A percentile compares a stretch with the other conserved stretches of the same genome.
Evolutionary conservation across 2,888 invertebrate species (phyloP).

Genomic region (Drosophila engyochracea): DNA sequence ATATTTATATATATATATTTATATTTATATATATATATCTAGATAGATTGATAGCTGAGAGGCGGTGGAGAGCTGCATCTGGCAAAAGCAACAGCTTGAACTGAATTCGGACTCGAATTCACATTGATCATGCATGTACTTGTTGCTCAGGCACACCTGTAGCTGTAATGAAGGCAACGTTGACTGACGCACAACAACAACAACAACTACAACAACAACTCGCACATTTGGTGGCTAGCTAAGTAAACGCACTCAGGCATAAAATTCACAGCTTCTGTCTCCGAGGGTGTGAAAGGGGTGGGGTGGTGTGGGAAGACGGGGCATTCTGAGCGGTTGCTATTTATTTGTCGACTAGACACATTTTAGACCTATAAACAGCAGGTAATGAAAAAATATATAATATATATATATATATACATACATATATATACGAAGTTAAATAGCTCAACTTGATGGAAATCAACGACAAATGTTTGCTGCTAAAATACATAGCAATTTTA

Average conservation of each 20-base stretch:
- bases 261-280: slow-evolving; percentile 36
- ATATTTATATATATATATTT: slow-evolving; percentile 4
- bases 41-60: background rate
- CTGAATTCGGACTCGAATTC: slow-evolving; percentile 70
- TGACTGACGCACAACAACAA: slow-evolving; percentile 33
- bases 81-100: slow-evolving; percentile 48
- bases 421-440: background rate
- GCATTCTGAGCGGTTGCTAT: slow-evolving; percentile 34
- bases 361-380: slow-evolving; percentile 16
- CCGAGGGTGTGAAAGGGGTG: background rate
- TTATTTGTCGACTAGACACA: slow-evolving; percentile 67
- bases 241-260: slow-evolving; percentile 66
- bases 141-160: slow-evolving; percentile 65
- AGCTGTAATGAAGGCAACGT: slow-evolving; percentile 48
- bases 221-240: slow-evolving; percentile 53
- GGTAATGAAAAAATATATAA: no score
- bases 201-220: slow-evolving; percentile 15
- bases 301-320: background rate
- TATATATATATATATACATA: background rate
- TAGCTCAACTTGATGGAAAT: background rate
- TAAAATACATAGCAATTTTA: background rate
- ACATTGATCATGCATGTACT: slow-evolving; percentile 61
- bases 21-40: slow-evolving; percentile 1
- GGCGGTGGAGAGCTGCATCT: background rate
- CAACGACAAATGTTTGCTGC: background rate